A percentile compares a stretch with the other conserved stretches of the same genome.
phyloP scores from a whole-genome alignment of 2,113 vertebrate genomes.

The Okapia johnstoni region DNA sequence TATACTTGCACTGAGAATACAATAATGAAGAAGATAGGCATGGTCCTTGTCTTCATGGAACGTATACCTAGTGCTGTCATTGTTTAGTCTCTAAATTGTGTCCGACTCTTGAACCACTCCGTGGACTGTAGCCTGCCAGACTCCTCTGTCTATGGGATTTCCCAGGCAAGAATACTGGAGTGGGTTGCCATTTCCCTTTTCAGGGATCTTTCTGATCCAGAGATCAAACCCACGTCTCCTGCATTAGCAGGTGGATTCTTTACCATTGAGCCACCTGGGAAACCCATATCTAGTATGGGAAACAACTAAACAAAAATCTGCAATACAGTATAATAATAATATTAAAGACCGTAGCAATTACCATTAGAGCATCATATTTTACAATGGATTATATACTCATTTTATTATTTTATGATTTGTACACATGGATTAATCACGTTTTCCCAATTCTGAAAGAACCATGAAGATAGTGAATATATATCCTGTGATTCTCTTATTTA shows the following conservation, averaged over 20 bases:
- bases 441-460: background rate
- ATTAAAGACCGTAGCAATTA: background rate
- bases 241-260: background rate
- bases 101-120: background rate
- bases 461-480: background rate
- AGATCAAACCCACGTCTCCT: background rate
- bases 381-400: background rate
- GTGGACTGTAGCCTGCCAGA: background rate
- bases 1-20: background rate
- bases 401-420: background rate
- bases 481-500: background rate
- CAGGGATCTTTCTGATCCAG: background rate
- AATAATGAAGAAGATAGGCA: background rate
- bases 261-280: background rate
- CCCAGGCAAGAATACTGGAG: background rate
- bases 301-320: background rate
- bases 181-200: background rate
- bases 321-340: background rate
- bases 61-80: background rate
- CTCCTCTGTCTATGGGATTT: background rate
- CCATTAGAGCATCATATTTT: background rate
- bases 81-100: background rate
- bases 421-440: background rate
- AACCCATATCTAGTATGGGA: background rate
- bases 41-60: background rate